These are phyloP conservation scores for Chrysochloris asiatica DNA, from an alignment of 2,113 vertebrate species.

Conservation along the genomic window DNA sequence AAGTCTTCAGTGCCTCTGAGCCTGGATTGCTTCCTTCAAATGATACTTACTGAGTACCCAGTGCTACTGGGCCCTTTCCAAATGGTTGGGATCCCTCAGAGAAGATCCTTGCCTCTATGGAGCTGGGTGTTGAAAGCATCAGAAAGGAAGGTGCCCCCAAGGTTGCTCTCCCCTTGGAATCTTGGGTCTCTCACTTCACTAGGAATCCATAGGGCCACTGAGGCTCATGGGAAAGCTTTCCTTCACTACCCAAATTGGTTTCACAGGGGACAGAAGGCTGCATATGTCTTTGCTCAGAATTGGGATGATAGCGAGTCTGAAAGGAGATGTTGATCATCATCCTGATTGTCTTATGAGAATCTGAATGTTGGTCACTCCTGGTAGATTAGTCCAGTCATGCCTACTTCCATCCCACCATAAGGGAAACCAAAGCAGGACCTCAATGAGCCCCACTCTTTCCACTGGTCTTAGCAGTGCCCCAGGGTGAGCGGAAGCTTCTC, in stretches of 20 bases:
- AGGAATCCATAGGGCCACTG: not conserved
- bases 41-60: not conserved
- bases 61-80: not conserved
- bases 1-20: not conserved
- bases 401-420: not conserved
- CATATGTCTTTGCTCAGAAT: not conserved
- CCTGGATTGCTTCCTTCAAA: not conserved
- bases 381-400: not conserved
- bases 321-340: not conserved
- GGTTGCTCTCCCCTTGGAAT: not conserved
- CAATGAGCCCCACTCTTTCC: not conserved
- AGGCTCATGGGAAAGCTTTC: not conserved
- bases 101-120: not conserved
- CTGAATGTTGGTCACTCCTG: not conserved
- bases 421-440: not conserved
- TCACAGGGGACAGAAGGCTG: not conserved
- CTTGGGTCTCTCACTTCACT: not conserved
- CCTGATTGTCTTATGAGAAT: not conserved
- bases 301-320: not conserved
- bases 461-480: not conserved
- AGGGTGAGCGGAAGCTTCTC: not conserved
- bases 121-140: not conserved
- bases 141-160: not conserved
- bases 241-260: not conserved
- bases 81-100: not conserved